These are phyloP conservation scores for Papilio polytes DNA, from an alignment of 1,140 invertebrate species.

Conservation along the genomic window DNA sequence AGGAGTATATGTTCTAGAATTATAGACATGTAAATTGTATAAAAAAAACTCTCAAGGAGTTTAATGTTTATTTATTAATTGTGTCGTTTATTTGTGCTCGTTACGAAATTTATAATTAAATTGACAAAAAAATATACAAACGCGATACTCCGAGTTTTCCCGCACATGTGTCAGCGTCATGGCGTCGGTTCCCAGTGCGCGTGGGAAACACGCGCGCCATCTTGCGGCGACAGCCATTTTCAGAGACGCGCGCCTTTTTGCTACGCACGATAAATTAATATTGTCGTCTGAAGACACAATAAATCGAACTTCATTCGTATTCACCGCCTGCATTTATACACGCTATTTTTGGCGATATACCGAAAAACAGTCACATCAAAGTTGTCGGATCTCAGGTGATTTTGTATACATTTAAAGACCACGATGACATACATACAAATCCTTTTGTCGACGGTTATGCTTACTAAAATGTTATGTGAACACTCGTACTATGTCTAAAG, in stretches of 20 bases:
- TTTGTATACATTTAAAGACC: background rate
- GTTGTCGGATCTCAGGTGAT: background rate
- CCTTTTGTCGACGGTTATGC: background rate
- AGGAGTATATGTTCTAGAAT: background rate
- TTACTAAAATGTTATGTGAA: background rate
- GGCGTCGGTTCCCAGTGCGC: slow-evolving; percentile 67
- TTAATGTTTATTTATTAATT: slow-evolving; percentile 50
- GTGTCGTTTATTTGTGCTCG: slow-evolving; percentile 52
- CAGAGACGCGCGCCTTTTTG: slow-evolving; percentile 64
- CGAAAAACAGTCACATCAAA: background rate
- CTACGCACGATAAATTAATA: slow-evolving; percentile 63
- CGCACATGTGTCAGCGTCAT: slow-evolving; percentile 66
- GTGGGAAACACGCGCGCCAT: slow-evolving; percentile 72
- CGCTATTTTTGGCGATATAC: background rate
- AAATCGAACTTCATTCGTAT: slow-evolving; percentile 40
- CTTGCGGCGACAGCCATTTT: slow-evolving; percentile 69
- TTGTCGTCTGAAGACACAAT: slow-evolving; percentile 43
- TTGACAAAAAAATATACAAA: slow-evolving; percentile 55
- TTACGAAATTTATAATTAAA: slow-evolving; percentile 51
- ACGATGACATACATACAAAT: slow-evolving; percentile 1
- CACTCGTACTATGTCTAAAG: background rate
- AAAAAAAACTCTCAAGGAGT: background rate
- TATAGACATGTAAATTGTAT: background rate
- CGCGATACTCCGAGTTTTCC: slow-evolving; percentile 58
- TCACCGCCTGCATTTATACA: slow-evolving; percentile 28